phyloP scores from a whole-genome alignment of 2,888 invertebrate species.

The Pecten maximus region DNA sequence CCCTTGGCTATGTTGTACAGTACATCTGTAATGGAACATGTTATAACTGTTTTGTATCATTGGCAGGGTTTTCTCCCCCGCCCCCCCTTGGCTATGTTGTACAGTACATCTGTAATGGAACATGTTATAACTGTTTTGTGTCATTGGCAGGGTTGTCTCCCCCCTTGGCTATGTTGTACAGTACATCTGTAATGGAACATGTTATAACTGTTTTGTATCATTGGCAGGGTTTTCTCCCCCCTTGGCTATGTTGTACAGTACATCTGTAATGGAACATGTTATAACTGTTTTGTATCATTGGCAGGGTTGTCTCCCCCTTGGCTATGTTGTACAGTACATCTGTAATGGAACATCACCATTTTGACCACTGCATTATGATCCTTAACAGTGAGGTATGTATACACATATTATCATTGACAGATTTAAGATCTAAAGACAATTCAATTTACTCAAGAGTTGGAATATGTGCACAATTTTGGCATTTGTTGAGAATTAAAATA shows the following conservation, averaged over 20 bases:
- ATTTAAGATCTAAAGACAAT: no score
- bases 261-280: slow-evolving; percentile 98
- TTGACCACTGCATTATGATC: slow-evolving; percentile 98
- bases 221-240: slow-evolving; percentile 82
- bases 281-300: no score
- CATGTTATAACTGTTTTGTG: no score
- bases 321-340: slow-evolving; percentile 94
- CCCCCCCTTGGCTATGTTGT: slow-evolving; percentile 89
- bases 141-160: slow-evolving; percentile 81
- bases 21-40: slow-evolving; percentile 98
- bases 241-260: slow-evolving; percentile 91
- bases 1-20: slow-evolving; percentile 91
- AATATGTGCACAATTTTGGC: no score
- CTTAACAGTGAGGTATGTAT: slow-evolving; percentile 90
- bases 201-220: no score
- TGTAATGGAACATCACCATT: slow-evolving; percentile 98
- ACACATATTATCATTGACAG: no score
- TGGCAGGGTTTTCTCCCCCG: slow-evolving; percentile 82
- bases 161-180: slow-evolving; percentile 90
- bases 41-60: no score
- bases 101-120: slow-evolving; percentile 97
- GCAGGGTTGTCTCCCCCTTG: slow-evolving; percentile 82
- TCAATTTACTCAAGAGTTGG: no score
- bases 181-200: slow-evolving; percentile 98
- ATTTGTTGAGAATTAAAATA: no score